Base-by-base conservation (phyloP, 1,140 invertebrate genomes). In the Drosophila ficusphila region DNA sequence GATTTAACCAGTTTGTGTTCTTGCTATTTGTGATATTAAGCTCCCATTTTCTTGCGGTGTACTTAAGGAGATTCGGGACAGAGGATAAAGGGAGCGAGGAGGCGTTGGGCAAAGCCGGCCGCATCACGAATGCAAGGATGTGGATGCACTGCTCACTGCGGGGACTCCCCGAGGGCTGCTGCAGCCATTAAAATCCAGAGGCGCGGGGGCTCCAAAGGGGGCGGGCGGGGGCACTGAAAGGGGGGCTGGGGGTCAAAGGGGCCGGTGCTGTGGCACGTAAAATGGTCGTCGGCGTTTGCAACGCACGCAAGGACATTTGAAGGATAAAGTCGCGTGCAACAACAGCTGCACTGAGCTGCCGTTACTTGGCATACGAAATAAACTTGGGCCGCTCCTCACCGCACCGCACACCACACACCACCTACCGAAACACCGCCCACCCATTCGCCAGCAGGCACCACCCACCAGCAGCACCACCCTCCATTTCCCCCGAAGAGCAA, bases 291-390 rank as follows among this genome's bases (percentile, higher is more conserved):
- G 82, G 73, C 82, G 62, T 67, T 67, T 88, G 83, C 77, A 83
- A 89, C 83, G 83, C 83, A 89, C 85, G 85, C 83, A 89, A 89
- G 83, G 83, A 89, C 83, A 89, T 89, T 83, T 89, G 83, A 89
- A 89, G 83, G 83, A 89, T 89, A 89, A 89, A 88, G 75, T 88
- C 83, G 83, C 83, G 83, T 82, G 83, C 69, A 88, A 54, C 53
- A 64, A 53, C 74, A 60, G 49, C 62, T 83, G 79, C 76, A 56
- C 79, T 53, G 72, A 86, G 81, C 81, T 86, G 81, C 81, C 81
- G 72, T 85, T 85, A 85, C 81, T 85, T 85, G 81, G 81, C 81
- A 85, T 85, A 85, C 81, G 76, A 85, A 85, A 85, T 85, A 79
- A 85, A 86, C 81, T 86, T 61, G 60, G 39, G 79, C 79, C 79